Evolutionary conservation across 2,888 invertebrate genomes (phyloP), one percentile per base, ranked within the genome.

Genomic region (Erebia ligea): DNA sequence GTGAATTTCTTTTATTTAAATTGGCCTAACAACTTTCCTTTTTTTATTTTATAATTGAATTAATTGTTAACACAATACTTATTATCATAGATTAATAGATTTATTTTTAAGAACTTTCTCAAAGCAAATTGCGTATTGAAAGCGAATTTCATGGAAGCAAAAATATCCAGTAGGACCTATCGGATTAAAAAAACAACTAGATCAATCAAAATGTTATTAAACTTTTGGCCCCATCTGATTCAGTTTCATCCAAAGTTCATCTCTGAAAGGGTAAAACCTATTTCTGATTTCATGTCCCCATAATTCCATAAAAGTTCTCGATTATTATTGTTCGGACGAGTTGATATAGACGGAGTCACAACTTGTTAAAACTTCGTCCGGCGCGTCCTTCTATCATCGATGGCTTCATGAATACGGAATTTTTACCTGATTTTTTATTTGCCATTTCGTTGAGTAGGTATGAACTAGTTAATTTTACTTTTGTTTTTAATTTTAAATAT

Each of bases 291-390:
- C 67, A 67, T 67, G 67, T 67, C 58, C 67, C 50, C 67, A 67
- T 67, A 67, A 57, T 57, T 57, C 25, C 25, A 57, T 57, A 57
- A 57, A 57, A 57, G 56, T 57, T 57, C 56, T 15, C 21, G 25
- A 57, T 57, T 21, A 57, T 57, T 21, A 57, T 57, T 57, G 15
- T 25, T 21, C 56, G 56, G 21, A 52, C 48, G 48, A 67, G 25
- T 67, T 57, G 62, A 15, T 57, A 13, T 25, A 64, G 65, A 68
- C 58, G n/a, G 65, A 76, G 75, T 75, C 74, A 58, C 61, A 74
- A 74, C 73, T 76, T 76, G 73, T 76, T 76, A 76, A 67, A 76
- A 76, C 75, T 76, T 76, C 45, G 54, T 45, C 73, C 73, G 67
- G 63, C 67, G 65, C 70, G 70, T 34, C 62, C 64, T 66, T 69